phyloP scores from a whole-genome alignment of 2,888 invertebrate species.

The Thumatha senex region DNA sequence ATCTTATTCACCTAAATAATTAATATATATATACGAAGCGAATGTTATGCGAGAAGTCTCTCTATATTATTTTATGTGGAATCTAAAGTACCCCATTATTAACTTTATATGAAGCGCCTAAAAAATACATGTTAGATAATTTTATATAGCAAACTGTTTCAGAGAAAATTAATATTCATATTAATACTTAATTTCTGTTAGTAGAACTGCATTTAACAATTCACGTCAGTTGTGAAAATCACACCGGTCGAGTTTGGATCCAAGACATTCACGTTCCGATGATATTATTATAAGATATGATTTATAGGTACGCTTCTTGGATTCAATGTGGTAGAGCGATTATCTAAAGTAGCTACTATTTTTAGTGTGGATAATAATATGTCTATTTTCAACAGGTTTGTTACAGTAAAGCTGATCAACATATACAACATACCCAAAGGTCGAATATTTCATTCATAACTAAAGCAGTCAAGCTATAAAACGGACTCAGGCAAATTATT shows the following conservation, averaged over 20 bases:
- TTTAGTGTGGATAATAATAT: conserved; percentile 57
- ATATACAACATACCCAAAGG: conserved; percentile 31
- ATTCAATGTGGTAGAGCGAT: conserved; percentile 66
- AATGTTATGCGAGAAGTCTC: too few species aligned
- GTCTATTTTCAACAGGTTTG: conserved; percentile 52
- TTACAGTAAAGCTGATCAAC: conserved; percentile 36
- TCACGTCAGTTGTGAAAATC: conserved; percentile 15
- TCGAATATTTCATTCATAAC: conserved; percentile 39
- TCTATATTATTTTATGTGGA: too few species aligned
- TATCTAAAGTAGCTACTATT: conserved; percentile 67
- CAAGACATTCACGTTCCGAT: conserved; percentile 57
- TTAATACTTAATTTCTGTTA: not conserved
- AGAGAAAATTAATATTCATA: too few species aligned
- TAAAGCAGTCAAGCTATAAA: conserved; percentile 15
- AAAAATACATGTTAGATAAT: too few species aligned
- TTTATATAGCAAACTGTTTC: too few species aligned
- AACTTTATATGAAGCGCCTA: too few species aligned
- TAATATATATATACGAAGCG: too few species aligned
- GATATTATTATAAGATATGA: conserved; percentile 72
- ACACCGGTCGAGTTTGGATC: conserved; percentile 33
- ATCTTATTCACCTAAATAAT: too few species aligned
- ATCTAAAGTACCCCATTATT: too few species aligned
- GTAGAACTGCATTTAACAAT: conserved; percentile 16
- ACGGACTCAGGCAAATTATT: conserved; percentile 7
- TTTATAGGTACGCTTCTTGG: conserved; percentile 66